Percentiles rank a stretch among this genome's conserved stretches.
Evolutionary conservation across 2,113 vertebrate genomes (phyloP).

Genomic region (Megaceryle maxima): DNA sequence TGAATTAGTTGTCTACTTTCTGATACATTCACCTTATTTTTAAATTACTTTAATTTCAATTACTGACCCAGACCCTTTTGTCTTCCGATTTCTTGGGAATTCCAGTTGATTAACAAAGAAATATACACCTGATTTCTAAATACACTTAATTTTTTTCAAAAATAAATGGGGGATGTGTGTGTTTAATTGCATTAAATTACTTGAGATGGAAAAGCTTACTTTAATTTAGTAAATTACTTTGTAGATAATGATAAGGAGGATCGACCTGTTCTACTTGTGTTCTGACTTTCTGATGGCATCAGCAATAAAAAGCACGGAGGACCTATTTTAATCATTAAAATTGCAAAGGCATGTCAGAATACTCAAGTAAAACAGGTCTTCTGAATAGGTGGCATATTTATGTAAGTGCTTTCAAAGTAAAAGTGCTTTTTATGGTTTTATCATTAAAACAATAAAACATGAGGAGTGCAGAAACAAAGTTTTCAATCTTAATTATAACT

Average conservation of each 20-base stretch:
- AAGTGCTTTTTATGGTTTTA: neutral
- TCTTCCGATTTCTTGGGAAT: neutral
- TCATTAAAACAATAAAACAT: neutral
- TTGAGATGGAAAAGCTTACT: slow-evolving; percentile 13
- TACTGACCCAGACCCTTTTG: neutral
- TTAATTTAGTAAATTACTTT: slow-evolving; percentile 42
- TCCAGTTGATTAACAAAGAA: neutral
- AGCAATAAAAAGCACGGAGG: slow-evolving; percentile 42
- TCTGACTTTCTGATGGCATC: slow-evolving; percentile 32
- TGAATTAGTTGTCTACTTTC: neutral
- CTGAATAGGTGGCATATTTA: slow-evolving; percentile 23
- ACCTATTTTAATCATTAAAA: slow-evolving; percentile 48
- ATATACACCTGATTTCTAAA: neutral
- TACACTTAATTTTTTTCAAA: neutral
- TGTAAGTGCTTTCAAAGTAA: slow-evolving; percentile 10
- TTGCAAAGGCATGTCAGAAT: slow-evolving; percentile 26
- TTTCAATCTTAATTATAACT: slow-evolving; percentile 33
- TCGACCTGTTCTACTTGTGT: neutral
- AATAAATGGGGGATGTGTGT: neutral
- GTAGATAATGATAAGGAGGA: neutral
- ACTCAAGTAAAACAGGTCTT: neutral
- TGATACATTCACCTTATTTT: neutral
- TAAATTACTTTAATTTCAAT: neutral
- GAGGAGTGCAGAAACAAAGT: neutral
- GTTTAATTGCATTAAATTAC: neutral